Conservation (phyloP, 2,888 invertebrate species). For the Agrenia bidenticulata region DNA sequence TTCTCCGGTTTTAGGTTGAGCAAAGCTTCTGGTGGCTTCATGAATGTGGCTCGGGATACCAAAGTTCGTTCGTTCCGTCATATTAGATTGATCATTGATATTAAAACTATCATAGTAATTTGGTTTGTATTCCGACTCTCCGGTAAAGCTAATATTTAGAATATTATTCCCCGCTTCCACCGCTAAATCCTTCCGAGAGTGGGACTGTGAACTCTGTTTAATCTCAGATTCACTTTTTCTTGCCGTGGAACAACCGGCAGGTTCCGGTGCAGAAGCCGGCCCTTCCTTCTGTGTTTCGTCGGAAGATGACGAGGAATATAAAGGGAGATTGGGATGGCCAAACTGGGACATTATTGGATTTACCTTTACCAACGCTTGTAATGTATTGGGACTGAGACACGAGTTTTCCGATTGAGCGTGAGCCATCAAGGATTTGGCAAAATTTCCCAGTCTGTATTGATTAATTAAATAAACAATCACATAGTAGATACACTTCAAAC, state of each 20-base stretch:
- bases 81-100: too few species aligned
- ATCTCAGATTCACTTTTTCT: not conserved
- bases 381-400: not conserved
- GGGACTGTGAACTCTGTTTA: too few species aligned
- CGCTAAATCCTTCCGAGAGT: too few species aligned
- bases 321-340: not conserved
- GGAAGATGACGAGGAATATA: too few species aligned
- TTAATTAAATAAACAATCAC: too few species aligned
- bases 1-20: not conserved
- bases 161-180: too few species aligned
- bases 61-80: too few species aligned
- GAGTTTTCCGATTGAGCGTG: not conserved
- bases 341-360: constrained; percentile 4
- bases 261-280: not conserved
- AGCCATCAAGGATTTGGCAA: not conserved
- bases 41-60: not conserved
- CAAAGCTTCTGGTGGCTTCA: not conserved
- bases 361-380: not conserved
- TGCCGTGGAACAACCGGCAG: not conserved
- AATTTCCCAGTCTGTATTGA: constrained; percentile 2
- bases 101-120: too few species aligned
- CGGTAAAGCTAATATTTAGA: too few species aligned
- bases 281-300: not conserved
- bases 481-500: too few species aligned
- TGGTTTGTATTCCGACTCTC: too few species aligned